Base-by-base conservation (phyloP, 2,113 vertebrate genomes). In the Mobula birostris region DNA sequence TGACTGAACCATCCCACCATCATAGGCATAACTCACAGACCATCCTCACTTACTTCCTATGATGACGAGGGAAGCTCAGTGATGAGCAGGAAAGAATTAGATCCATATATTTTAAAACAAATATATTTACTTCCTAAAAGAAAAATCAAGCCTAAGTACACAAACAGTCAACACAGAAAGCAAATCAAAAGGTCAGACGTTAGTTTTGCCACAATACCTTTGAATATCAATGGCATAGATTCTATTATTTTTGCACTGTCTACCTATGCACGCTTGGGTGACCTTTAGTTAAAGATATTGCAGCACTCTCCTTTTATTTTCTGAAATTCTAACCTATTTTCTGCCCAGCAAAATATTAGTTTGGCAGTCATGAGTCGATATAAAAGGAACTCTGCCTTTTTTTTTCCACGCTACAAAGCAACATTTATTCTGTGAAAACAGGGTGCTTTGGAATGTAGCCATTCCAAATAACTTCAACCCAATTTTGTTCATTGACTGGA, bases 281-380 rank as follows among this genome's bases (percentile, higher is more conserved):
- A 68, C 85, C 85, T 32, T 90, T n/a, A 66, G 29, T 66, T 66
- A 90, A 90, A 90, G 61, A 90, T 66, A 90, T 90, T 90, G 85
- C 61, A 90, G 85, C 85, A 90, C 12, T 90, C 61, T 66, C 15
- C n/a, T 17, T 66, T 90, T 88, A n/a, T 88, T 66, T 66, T 68
- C 58, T 90, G n/a, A 90, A 90, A 66, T 15, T 66, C 66, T 90
- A 90, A 66, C 29, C 85, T 68, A 66, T 68, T 90, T 68, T 61
- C 63, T 90, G 85, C 7, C 85, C 85, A 90, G 61, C 29, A 66
- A 88, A 29, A 88, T 32, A 88, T 90, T 68, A 36, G 85, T 66
- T 87, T 66, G 85, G 61, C 85, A n/a, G 66, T 68, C n/a, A n/a
- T 68, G 61, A 90, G 66, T 90, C 85, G 66, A 90, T 90, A 90